These are phyloP conservation scores for Scolopax rusticola DNA, from an alignment of 2,797 vertebrate species.

Conservation along the genomic window DNA sequence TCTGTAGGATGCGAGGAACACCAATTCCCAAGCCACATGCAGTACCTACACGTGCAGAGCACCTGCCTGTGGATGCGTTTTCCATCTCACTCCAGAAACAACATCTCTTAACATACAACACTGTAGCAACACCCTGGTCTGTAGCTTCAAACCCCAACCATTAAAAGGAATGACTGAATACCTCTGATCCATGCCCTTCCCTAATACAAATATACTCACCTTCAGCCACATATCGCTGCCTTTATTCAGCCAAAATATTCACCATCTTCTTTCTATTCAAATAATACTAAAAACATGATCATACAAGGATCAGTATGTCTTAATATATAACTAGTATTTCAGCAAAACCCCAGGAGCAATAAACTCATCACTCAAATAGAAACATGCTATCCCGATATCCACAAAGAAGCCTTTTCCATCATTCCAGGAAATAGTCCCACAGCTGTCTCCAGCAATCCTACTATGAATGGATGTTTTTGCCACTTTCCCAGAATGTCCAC, in stretches of 20 bases:
- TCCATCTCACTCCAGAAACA: background rate
- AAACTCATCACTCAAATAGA: conserved; percentile 26
- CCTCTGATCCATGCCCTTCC: background rate
- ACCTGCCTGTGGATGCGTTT: background rate
- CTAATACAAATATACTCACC: background rate
- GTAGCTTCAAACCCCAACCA: background rate
- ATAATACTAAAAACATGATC: background rate
- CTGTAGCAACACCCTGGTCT: background rate
- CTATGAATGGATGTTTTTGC: conserved; percentile 66
- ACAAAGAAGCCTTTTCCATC: conserved; percentile 43
- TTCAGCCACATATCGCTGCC: background rate
- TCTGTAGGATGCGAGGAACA: background rate
- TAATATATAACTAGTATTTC: conserved; percentile 28
- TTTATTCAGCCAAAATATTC: conserved; percentile 20
- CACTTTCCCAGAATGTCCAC: conserved; percentile 62
- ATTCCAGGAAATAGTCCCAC: conserved; percentile 43
- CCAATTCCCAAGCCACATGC: too few species aligned
- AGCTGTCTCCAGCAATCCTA: conserved; percentile 68
- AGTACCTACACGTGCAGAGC: background rate
- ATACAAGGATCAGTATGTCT: conserved; percentile 1
- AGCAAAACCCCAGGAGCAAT: conserved; percentile 50
- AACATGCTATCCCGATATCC: conserved; percentile 23
- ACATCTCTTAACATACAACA: background rate
- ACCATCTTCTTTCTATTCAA: conserved; percentile 21
- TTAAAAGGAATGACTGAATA: background rate